Evolutionary conservation across 2,797 vertebrate species (phyloP), one percentile per base, ranked within the genome.

Genomic region (Lepidocolaptes lacrymiger): DNA sequence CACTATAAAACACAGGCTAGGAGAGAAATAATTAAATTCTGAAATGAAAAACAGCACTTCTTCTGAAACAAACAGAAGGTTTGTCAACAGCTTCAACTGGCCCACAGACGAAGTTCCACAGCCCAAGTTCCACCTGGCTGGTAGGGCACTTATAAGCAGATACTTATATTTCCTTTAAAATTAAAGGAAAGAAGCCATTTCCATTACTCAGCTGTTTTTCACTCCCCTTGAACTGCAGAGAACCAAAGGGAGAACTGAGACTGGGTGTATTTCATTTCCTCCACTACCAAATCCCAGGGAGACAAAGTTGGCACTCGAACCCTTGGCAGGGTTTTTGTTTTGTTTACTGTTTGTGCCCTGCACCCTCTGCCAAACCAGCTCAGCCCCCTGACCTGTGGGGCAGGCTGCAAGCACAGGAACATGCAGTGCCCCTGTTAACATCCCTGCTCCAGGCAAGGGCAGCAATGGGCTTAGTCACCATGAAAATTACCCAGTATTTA

Each of bases 21-120:
- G 80, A 93, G 56, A 88, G 51, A 85, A 95, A 91, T 76, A 85
- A 94, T 91, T 89, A 85, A 73, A 91, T 81, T 73, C 77, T 84
- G 24, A 94, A 93, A 91, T 56, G 52, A 87, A 85, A 73, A 94
- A 2, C 52, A 85, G 55, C 49, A 52, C 32, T 30, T 80, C 61
- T 86, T 72, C 56, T 54, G 77, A 94, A 93, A 85, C n/a, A 85
- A 93, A 15, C 16, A 44, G 16, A 48, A 77, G 22, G 49, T 86
- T 46, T 89, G 79, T 73, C 39, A 84, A 23, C 48, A 89, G 71
- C 59, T 89, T 76, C 77, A 79, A 10, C 21, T 37, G 61, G 59
- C 37, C 71, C 77, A n/a, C 49, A 88, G 18, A 0, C 37, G 17
- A 92, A 64, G 41, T 37, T 51, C 52, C 44, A 14, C 41, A 23